Base-by-base conservation (phyloP, 1,140 invertebrate genomes). In the Plutomurus gul region DNA sequence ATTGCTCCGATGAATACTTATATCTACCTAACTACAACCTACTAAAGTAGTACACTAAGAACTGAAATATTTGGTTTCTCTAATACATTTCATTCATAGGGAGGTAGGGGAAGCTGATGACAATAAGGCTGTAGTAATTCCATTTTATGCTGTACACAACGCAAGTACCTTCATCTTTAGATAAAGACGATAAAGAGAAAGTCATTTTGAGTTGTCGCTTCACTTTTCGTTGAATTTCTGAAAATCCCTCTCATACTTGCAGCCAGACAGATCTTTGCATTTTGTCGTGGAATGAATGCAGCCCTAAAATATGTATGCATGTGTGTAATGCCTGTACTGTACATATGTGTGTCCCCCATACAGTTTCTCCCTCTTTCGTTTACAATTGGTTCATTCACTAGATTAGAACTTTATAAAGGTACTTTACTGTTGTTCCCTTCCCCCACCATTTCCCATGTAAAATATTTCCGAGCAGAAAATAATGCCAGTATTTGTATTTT, bases 161-260 rank as follows among this genome's bases (percentile, higher is more conserved):
- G 25, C 20, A 51, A 51, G 16, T 65, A 30, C 56, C 11, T 27
- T 25, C 56, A 65, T 65, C 56, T 65, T 36, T 65, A 33, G 27
- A 33, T 25, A 65, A 18, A 65, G 56, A 20, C 10, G 56, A 65
- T 33, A 65, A n/a, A 65, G 56, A n/a, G 36, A 65, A 65, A 65
- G 56, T 65, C 56, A 65, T 65, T 65, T 65, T 65, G 27, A 33
- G 56, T 65, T 65, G 56, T 65, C 56, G 56, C 30, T 65, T 60
- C 51, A 27, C 16, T 30, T 60, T 65, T 33, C 56, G 56, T 27
- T n/a, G n/a, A n/a, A n/a, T n/a, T n/a, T n/a, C 27, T 65, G 16
- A 16, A 11, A 51, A 51, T 51, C 30, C 11, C 56, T 65, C 56
- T 65, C 20, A 33, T 33, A 18, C 56, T 27, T 65, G 30, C n/a